Base-by-base conservation (phyloP, 2,113 vertebrate genomes). In the Malurus cyaneus region DNA sequence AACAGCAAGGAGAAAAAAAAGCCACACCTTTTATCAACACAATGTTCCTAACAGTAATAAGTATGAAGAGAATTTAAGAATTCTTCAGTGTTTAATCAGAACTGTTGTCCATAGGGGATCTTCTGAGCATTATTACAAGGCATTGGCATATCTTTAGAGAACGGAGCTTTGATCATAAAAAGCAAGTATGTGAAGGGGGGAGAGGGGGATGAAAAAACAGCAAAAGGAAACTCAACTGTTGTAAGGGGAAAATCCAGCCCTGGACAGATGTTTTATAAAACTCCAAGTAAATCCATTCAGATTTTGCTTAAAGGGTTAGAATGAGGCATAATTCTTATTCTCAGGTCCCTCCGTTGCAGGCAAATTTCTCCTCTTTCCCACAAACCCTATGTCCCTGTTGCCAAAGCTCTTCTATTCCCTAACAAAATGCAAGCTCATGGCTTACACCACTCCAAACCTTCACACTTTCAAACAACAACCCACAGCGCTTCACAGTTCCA, bases 11-110 rank as follows among this genome's bases (percentile, higher is more conserved):
- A 32, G 42, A 2, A 4, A 39, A 73, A 80, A 89, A 72, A 64
- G 11, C 39, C 60, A 67, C 61, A 69, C 44, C 39, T 93, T 83
- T 90, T 80, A 73, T 80, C 64, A 94, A 41, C 62, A 86, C 80
- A 36, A 72, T 64, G 49, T 46, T 89, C 67, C 65, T 73, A 71
- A 49, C 9, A 78, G 31, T 12, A 78, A 49, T 80, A 71, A 87
- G 34, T 44, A 82, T 21, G 59, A 88, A 67, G 28, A 86, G 61
- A 92, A 91, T 74, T 81, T 60, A 86, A 92, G 80, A 88, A 93
- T 86, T 80, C 67, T 69, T 93, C n/a, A 15, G 34, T 28, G 64
- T 52, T 56, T 93, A 85, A 91, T 92, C 89, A 91, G 81, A 92
- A 34, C 80, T 73, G 71, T 20, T 93, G 71, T 85, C 95, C 77